Percentiles rank a stretch among this genome's conserved stretches.
These are phyloP conservation scores for Dromaius novaehollandiae DNA, from an alignment of 2,113 vertebrate genomes.

Conservation along the genomic window DNA sequence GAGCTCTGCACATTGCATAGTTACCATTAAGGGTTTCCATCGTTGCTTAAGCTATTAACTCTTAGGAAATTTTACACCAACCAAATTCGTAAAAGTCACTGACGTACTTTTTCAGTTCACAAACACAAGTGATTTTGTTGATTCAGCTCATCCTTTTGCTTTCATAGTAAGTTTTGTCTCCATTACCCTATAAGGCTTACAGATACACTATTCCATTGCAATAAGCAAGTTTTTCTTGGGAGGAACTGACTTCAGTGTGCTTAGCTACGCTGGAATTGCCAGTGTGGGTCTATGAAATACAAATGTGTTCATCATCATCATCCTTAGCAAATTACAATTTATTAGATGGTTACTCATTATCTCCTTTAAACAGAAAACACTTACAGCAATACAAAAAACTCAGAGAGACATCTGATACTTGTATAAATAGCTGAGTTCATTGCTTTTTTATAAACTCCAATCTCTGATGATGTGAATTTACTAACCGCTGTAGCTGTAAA, in stretches of 20 bases:
- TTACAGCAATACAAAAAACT: background rate
- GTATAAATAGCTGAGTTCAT: background rate
- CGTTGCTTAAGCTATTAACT: background rate
- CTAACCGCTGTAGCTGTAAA: background rate
- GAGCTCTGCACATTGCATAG: background rate
- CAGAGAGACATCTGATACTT: background rate
- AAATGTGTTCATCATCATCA: background rate
- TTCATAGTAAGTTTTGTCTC: background rate
- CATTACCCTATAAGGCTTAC: background rate
- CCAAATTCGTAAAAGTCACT: background rate
- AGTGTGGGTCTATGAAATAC: background rate
- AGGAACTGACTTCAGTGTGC: background rate
- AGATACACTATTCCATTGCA: background rate
- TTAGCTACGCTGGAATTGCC: background rate
- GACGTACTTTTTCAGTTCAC: background rate
- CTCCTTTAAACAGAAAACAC: conserved; percentile 9
- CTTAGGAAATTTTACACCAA: background rate
- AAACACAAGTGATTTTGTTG: background rate
- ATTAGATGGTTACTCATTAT: conserved; percentile 15
- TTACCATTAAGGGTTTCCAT: background rate
- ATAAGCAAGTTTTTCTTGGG: background rate
- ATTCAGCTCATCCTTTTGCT: background rate
- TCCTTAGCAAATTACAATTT: background rate
- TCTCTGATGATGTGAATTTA: background rate
- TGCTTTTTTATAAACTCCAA: background rate